Conservation (phyloP, 2,888 invertebrate species). For the Lingula anatina region DNA sequence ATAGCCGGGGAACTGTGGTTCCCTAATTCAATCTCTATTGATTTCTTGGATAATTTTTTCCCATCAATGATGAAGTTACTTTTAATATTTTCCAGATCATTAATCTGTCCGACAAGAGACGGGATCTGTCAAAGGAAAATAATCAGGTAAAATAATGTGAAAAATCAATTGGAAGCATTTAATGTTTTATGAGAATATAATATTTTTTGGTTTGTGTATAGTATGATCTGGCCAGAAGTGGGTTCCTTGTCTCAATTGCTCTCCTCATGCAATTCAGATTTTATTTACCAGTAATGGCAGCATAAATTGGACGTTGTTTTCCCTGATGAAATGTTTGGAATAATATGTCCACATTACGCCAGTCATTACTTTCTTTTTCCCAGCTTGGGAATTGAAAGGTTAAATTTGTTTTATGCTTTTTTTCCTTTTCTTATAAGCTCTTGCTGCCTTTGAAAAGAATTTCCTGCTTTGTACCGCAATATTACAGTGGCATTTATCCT, state of each 20-base stretch:
- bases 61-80: no score
- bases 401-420: not conserved
- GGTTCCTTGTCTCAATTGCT: no score
- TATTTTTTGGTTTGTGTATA: no score
- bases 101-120: conserved; percentile 70
- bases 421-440: no score
- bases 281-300: not conserved
- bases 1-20: no score
- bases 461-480: not conserved
- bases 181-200: no score
- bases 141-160: conserved; percentile 55
- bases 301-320: not conserved
- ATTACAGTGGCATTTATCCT: not conserved
- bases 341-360: not conserved
- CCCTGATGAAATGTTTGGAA: not conserved
- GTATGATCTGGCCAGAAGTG: no score
- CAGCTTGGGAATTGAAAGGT: not conserved
- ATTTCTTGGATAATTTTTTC: no score
- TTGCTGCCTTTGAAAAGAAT: no score
- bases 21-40: no score
- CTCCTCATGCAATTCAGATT: no score
- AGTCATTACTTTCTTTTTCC: not conserved
- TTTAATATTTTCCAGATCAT: conserved; percentile 65
- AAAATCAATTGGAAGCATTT: no score
- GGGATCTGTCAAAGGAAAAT: conserved; percentile 65